Evolutionary conservation across 2,113 vertebrate species (phyloP).

Genomic region (Brachyhypopomus gauderio): DNA sequence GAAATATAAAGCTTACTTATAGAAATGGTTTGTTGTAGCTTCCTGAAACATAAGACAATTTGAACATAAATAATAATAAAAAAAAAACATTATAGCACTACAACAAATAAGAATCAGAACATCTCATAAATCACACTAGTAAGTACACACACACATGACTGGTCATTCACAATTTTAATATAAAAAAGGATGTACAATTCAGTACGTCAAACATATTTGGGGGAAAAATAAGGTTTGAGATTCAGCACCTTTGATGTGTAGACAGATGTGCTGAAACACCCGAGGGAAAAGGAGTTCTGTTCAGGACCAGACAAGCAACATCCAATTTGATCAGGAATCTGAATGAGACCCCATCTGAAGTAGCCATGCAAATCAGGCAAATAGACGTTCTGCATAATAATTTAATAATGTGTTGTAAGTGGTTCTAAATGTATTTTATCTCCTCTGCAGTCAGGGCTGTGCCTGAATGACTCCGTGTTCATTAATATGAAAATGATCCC

Average conservation of each 20-base stretch:
- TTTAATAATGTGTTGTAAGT: too few species aligned
- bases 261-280: not conserved
- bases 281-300: not conserved
- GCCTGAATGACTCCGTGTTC: conserved; percentile 2
- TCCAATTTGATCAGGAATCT: not conserved
- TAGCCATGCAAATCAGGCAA: not conserved
- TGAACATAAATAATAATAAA: too few species aligned
- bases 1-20: too few species aligned
- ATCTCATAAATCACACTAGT: too few species aligned
- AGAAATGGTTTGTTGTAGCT: too few species aligned
- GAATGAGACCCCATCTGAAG: not conserved
- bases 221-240: not conserved
- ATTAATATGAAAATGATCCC: not conserved
- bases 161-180: conserved; percentile 27
- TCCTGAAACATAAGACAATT: too few species aligned
- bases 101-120: too few species aligned
- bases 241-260: not conserved
- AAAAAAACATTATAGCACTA: too few species aligned
- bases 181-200: conserved; percentile 22
- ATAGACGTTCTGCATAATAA: too few species aligned
- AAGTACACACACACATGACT: not conserved
- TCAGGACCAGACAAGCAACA: not conserved
- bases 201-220: conserved; percentile 3
- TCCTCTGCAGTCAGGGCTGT: not conserved
- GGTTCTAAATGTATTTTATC: too few species aligned